Evolutionary conservation across 1,140 invertebrate genomes (phyloP).

Genomic region (Musca vetustissima): DNA sequence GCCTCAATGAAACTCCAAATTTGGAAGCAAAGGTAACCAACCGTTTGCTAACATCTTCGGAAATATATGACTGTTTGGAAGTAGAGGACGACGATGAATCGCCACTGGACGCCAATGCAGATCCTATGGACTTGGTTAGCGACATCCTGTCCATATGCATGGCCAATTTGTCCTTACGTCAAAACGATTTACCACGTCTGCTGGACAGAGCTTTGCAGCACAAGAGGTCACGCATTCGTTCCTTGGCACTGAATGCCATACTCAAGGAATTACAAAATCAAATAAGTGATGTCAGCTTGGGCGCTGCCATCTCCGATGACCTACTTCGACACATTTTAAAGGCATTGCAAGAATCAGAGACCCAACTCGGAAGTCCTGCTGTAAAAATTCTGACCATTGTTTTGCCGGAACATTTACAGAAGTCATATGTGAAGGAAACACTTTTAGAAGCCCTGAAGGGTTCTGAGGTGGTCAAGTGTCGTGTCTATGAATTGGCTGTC

Average conservation of each 20-base stretch:
- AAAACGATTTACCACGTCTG: constrained; percentile 56
- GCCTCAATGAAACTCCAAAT: constrained; percentile 46
- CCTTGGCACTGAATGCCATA: constrained; percentile 60
- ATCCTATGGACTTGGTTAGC: constrained; percentile 59
- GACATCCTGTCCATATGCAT: constrained; percentile 63
- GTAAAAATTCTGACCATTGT: constrained; percentile 38
- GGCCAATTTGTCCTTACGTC: constrained; percentile 59
- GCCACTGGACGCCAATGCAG: constrained; percentile 32
- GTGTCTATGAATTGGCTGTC: constrained; percentile 67
- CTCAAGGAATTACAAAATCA: constrained; percentile 26
- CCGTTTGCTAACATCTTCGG: constrained; percentile 47
- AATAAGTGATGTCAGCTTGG: neutral
- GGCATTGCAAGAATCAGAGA: constrained; percentile 36
- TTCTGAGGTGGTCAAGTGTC: constrained; percentile 43
- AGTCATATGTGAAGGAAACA: constrained; percentile 39
- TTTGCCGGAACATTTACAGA: constrained; percentile 44
- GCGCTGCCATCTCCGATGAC: constrained; percentile 1
- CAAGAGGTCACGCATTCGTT: constrained; percentile 58
- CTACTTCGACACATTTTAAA: constrained; percentile 30
- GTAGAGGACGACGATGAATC: constrained; percentile 20
- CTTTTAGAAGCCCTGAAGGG: constrained; percentile 36
- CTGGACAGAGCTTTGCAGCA: constrained; percentile 62
- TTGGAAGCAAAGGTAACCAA: constrained; percentile 46
- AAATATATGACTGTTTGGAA: constrained; percentile 56
- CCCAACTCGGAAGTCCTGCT: constrained; percentile 32